phyloP scores from a whole-genome alignment of 1,140 invertebrate genomes.

The Lepidostoma basale region DNA sequence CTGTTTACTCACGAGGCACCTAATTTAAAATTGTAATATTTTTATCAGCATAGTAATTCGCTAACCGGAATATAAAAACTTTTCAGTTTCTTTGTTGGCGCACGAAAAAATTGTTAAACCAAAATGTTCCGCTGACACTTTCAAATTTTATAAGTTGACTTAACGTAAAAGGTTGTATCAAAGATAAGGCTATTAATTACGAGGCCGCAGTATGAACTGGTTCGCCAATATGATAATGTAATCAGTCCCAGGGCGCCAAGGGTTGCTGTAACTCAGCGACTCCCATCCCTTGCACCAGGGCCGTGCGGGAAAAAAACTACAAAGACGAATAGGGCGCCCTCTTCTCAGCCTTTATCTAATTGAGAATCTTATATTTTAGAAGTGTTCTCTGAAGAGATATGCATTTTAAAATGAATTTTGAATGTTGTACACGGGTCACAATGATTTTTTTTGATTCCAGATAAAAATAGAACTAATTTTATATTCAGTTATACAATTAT shows the following conservation, averaged over 20 bases:
- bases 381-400: too few species aligned
- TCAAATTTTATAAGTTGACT: constrained; percentile 10
- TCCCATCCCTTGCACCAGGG: not conserved
- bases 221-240: constrained; percentile 26
- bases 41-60: not conserved
- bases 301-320: too few species aligned
- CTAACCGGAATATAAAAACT: too few species aligned
- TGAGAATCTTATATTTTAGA: too few species aligned
- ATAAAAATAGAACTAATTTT: too few species aligned
- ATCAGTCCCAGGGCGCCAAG: constrained; percentile 21
- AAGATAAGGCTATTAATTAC: constrained; percentile 1
- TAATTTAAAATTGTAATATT: constrained; percentile 11
- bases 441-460: too few species aligned
- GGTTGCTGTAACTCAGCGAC: not conserved
- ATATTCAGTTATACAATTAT: too few species aligned
- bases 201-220: constrained; percentile 6
- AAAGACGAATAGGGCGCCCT: too few species aligned
- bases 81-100: too few species aligned
- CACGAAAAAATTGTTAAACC: not conserved
- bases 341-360: too few species aligned
- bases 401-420: too few species aligned
- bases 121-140: not conserved
- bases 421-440: too few species aligned
- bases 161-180: not conserved
- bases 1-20: constrained; percentile 3